phyloP scores from a whole-genome alignment of 2,113 vertebrate genomes.

The Oxyura jamaicensis region DNA sequence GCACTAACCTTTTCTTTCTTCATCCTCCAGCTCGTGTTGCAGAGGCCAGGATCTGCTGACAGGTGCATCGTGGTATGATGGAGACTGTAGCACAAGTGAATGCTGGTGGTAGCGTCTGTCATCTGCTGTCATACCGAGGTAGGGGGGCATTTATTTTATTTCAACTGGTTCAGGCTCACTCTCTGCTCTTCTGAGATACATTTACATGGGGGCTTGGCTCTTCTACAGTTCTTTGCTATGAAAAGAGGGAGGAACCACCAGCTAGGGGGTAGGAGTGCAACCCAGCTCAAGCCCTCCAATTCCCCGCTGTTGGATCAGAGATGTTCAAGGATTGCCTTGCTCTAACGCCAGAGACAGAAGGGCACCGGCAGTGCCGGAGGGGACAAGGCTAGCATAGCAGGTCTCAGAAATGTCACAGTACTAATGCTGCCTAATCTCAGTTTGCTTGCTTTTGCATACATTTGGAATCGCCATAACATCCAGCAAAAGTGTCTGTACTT shows the following conservation, averaged over 20 bases:
- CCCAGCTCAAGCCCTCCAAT: neutral
- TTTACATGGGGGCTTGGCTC: neutral
- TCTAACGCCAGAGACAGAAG: neutral
- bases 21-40: neutral
- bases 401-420: neutral
- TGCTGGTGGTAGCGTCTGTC: neutral
- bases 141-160: neutral
- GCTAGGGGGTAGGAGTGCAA: neutral
- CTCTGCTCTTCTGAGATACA: neutral
- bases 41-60: neutral
- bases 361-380: neutral
- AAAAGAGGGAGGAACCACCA: neutral
- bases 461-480: neutral
- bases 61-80: neutral
- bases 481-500: neutral
- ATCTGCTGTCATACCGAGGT: neutral
- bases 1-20: neutral
- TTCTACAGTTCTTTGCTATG: neutral
- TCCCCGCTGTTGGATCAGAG: neutral
- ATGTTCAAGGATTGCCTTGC: neutral
- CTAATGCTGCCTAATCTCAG: neutral
- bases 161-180: neutral
- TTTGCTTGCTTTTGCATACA: neutral
- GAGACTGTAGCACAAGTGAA: neutral
- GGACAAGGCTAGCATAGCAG: neutral